These are phyloP conservation scores for Aegotheles bennettii DNA, from an alignment of 2,113 vertebrate species.

Conservation along the genomic window DNA sequence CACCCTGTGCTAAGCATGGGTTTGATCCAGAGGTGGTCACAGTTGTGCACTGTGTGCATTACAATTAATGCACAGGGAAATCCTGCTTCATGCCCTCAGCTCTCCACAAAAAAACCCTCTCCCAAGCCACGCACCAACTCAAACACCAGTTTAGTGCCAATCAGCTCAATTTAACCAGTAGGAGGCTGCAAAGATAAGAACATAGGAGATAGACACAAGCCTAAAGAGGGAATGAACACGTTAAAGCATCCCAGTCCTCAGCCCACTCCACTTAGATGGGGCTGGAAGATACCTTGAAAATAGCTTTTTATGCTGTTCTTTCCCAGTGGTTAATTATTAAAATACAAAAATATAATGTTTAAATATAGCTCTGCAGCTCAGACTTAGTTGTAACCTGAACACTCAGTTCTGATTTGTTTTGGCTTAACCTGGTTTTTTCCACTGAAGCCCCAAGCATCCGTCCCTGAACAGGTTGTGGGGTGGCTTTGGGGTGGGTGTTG, in stretches of 20 bases:
- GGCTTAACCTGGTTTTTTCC: constrained; percentile 48
- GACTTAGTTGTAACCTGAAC: not conserved
- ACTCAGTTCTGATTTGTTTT: constrained; percentile 6
- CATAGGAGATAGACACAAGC: not conserved
- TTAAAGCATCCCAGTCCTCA: not conserved
- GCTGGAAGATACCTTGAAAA: constrained; percentile 1
- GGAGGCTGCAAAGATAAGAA: not conserved
- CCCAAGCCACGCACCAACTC: not conserved
- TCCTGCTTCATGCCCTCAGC: not conserved
- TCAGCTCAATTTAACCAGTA: not conserved
- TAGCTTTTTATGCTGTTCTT: not conserved
- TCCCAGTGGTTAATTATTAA: constrained; percentile 59
- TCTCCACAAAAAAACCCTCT: not conserved
- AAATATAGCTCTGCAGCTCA: constrained; percentile 16
- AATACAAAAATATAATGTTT: constrained; percentile 57
- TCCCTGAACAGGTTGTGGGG: not conserved
- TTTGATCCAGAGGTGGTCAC: not conserved
- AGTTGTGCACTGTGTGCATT: rapidly evolving
- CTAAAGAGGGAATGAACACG: not conserved
- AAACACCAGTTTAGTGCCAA: rapidly evolving
- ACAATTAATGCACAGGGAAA: not conserved
- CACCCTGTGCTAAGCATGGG: not conserved
- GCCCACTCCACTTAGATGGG: not conserved
- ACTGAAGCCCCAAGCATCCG: not conserved
- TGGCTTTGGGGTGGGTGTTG: not conserved